A percentile compares a stretch with the other conserved stretches of the same genome.
Conservation (phyloP, 2,888 invertebrate species). For the Diachrysia chrysitis region DNA sequence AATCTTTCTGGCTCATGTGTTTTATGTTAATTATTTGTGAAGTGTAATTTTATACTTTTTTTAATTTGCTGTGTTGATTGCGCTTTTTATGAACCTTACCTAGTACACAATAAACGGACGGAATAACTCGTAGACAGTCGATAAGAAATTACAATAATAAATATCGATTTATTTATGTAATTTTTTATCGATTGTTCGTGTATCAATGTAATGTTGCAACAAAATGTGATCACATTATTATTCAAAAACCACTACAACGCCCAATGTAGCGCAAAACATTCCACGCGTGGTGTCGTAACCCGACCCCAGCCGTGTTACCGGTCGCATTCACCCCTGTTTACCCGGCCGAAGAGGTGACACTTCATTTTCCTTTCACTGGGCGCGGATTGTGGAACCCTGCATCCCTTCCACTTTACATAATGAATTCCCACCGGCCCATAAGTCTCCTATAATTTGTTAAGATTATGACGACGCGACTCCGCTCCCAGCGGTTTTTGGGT, state of each 20-base stretch:
- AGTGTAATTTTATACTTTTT: not conserved
- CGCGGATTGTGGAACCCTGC: slow-evolving; percentile 34
- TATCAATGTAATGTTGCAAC: slow-evolving; percentile 17
- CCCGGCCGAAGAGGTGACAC: slow-evolving; percentile 69
- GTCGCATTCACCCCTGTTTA: slow-evolving; percentile 60
- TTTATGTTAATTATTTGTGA: not conserved
- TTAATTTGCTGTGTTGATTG: slow-evolving; percentile 12
- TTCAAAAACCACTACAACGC: slow-evolving; percentile 39
- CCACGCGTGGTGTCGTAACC: slow-evolving; percentile 25
- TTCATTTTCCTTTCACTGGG: slow-evolving; percentile 75
- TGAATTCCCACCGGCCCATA: slow-evolving; percentile 66
- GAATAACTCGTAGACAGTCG: not conserved
- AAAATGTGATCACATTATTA: slow-evolving; percentile 33
- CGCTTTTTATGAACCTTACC: not conserved
- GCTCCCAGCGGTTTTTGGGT: slow-evolving; percentile 29
- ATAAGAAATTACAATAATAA: no score
- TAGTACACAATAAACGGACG: no score
- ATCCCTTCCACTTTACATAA: slow-evolving; percentile 77
- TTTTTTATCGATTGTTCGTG: not conserved
- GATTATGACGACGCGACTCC: slow-evolving; percentile 46
- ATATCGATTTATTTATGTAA: no score
- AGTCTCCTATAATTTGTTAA: slow-evolving; percentile 67
- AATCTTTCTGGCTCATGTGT: not conserved
- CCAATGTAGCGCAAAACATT: slow-evolving; percentile 48
- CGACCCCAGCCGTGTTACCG: slow-evolving; percentile 19